Evolutionary conservation across 2,797 vertebrate genomes (phyloP).

Genomic region (Propithecus perrieri): DNA sequence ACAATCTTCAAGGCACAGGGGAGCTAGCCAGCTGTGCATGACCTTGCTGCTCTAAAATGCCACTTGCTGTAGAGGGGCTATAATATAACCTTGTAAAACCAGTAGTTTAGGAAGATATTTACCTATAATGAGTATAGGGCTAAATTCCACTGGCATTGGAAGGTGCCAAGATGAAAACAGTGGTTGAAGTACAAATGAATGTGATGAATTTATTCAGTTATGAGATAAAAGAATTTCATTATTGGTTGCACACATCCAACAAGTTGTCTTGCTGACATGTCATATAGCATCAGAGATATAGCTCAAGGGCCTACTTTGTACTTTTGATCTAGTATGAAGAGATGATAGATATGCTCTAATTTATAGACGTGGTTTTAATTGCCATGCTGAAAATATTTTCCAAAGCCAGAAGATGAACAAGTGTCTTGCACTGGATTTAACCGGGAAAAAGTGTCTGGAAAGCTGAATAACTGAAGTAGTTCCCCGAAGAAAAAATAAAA

Average conservation of each 20-base stretch:
- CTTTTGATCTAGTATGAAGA: not conserved
- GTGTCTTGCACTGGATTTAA: not conserved
- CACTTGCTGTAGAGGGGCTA: not conserved
- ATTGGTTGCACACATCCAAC: not conserved
- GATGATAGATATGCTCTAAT: not conserved
- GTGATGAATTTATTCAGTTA: not conserved
- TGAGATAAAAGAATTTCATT: not conserved
- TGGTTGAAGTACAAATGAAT: not conserved
- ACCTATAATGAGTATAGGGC: not conserved
- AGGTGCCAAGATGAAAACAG: not conserved
- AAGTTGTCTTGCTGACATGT: not conserved
- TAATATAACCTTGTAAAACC: not conserved
- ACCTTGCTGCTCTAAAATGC: not conserved
- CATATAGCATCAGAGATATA: not conserved
- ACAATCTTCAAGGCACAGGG: not conserved
- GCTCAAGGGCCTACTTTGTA: not conserved
- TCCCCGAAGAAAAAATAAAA: not conserved
- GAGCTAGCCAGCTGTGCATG: not conserved
- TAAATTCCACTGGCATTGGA: not conserved
- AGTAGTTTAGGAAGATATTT: not conserved
- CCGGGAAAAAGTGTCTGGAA: not conserved
- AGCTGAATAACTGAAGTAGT: not conserved
- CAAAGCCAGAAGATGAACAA: not conserved
- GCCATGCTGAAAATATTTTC: not conserved
- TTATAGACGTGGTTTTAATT: not conserved